Conservation (phyloP, 2,113 vertebrate species). For the Larimichthys polyactis region DNA sequence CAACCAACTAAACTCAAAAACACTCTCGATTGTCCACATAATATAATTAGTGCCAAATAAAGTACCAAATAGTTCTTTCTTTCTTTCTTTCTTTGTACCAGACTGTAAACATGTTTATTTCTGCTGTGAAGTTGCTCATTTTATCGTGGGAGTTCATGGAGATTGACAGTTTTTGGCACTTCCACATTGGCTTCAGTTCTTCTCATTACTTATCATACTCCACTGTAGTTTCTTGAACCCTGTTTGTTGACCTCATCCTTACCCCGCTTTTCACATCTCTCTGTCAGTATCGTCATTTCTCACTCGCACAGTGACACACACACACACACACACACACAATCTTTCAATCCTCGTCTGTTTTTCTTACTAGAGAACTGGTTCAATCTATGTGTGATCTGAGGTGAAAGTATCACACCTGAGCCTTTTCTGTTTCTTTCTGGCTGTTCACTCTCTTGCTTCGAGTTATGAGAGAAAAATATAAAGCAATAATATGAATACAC, state of each 20-base stretch:
- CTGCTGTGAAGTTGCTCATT: no score
- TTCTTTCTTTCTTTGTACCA: no score
- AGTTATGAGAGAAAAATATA: neutral
- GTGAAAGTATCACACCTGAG: slow-evolving; percentile 10
- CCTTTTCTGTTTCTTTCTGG: neutral
- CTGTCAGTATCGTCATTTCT: slow-evolving; percentile 8
- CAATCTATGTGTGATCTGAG: slow-evolving; percentile 4
- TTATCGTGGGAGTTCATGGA: no score
- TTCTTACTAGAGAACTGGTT: slow-evolving; percentile 12
- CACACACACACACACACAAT: neutral
- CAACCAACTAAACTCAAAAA: no score
- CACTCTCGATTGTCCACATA: no score
- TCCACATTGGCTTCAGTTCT: no score
- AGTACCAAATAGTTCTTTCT: neutral
- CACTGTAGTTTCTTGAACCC: neutral
- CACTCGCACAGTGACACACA: neutral
- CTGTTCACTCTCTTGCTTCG: neutral
- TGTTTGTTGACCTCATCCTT: slow-evolving; percentile 11
- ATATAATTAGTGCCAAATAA: neutral
- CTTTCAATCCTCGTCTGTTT: neutral
- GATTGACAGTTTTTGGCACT: no score
- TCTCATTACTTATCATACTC: neutral
- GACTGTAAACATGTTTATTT: no score
- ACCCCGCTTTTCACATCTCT: slow-evolving; percentile 46
- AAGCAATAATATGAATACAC: neutral